Evolutionary conservation across 2,797 vertebrate genomes (phyloP).

Genomic region (Sparus aurata): DNA sequence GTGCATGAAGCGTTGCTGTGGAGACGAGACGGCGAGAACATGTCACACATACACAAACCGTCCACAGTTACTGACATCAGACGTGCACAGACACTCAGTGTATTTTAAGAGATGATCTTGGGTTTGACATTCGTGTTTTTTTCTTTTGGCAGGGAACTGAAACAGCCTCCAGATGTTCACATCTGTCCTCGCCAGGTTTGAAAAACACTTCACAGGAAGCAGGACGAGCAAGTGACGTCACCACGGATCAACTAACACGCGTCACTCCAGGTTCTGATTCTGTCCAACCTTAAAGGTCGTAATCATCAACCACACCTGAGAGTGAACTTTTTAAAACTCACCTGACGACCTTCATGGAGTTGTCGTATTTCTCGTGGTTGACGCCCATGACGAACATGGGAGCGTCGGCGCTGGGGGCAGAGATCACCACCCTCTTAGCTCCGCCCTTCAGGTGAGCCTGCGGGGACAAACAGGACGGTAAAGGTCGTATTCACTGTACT

Average conservation of each 20-base stretch:
- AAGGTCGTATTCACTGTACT: background rate
- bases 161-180: conserved; percentile 9
- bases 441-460: conserved; percentile 94
- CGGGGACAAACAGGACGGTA: background rate
- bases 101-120: conserved; percentile 1
- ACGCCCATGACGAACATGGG: conserved; percentile 97
- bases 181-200: background rate
- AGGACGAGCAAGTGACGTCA: background rate
- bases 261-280: too few relatives aligned
- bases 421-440: conserved; percentile 94
- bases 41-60: background rate
- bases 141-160: background rate
- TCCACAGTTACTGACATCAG: background rate
- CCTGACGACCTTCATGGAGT: conserved; percentile 92
- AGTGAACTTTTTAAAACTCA: conserved; percentile 64
- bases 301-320: background rate
- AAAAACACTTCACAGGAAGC: background rate
- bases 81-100: background rate
- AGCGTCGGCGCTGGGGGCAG: conserved; percentile 94
- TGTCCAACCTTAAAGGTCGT: background rate
- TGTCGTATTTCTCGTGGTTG: conserved; percentile 94
- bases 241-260: background rate
- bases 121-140: conserved; percentile 5
- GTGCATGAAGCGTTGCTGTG: conserved; percentile 94
- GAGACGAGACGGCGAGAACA: background rate